Evolutionary conservation across 2,888 invertebrate species (phyloP).

Genomic region (Microctonus aethiopoides): DNA sequence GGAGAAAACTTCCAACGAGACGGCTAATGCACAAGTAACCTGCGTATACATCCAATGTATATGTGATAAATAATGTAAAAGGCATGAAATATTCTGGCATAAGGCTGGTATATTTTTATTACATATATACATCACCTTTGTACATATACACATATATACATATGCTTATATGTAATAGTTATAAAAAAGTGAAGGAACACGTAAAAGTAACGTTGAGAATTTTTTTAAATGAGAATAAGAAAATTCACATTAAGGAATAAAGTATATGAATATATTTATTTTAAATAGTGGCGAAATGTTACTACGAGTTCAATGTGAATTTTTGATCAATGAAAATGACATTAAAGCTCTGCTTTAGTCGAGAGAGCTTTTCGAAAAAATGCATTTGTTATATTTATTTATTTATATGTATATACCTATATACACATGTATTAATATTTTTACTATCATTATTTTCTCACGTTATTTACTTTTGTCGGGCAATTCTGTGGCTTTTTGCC

Average conservation of each 20-base stretch:
- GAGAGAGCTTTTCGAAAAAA: neutral
- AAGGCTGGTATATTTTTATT: neutral
- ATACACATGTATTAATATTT: no score
- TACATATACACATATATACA: neutral
- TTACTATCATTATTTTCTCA: no score
- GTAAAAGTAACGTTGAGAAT: slow-evolving; percentile 30
- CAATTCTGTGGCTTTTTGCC: neutral
- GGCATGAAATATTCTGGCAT: slow-evolving; percentile 52
- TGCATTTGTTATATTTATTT: neutral
- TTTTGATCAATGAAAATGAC: slow-evolving; percentile 47
- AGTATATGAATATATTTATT: no score
- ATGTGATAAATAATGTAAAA: slow-evolving; percentile 50
- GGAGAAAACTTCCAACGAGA: slow-evolving; percentile 37
- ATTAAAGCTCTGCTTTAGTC: slow-evolving; percentile 4
- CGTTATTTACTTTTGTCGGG: neutral
- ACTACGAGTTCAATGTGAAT: slow-evolving; percentile 48
- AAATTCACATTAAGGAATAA: slow-evolving; percentile 53
- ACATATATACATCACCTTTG: neutral
- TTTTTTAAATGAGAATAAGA: slow-evolving; percentile 50
- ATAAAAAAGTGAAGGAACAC: neutral
- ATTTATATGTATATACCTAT: no score
- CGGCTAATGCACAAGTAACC: slow-evolving; percentile 35
- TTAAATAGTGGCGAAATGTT: slow-evolving; percentile 22
- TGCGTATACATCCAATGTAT: slow-evolving; percentile 43
- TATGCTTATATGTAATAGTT: neutral